A percentile compares a stretch with the other conserved stretches of the same genome.
phyloP scores from a whole-genome alignment of 2,113 vertebrate genomes.

The Catharus minimus region DNA sequence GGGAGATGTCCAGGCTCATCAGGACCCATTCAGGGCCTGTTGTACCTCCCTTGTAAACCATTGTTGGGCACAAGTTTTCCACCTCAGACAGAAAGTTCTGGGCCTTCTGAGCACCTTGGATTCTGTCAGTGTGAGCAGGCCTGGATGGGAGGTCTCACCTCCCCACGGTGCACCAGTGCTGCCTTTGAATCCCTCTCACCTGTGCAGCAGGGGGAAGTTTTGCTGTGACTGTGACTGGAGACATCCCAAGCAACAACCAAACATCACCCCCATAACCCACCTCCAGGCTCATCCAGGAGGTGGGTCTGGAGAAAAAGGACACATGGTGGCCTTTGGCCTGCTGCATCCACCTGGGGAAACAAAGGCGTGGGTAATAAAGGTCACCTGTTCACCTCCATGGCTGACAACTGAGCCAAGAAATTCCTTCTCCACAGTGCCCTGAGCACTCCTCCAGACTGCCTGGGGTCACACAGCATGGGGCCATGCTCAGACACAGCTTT shows the following conservation, averaged over 20 bases:
- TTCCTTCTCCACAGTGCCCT: neutral
- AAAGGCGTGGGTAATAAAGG: neutral
- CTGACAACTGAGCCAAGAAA: neutral
- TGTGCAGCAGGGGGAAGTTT: neutral
- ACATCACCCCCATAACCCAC: neutral
- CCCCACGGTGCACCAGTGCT: neutral
- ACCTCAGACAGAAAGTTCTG: neutral
- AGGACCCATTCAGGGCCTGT: neutral
- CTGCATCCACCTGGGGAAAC: neutral
- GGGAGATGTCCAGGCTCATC: too few relatives aligned
- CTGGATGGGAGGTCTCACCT: neutral
- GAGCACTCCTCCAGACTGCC: neutral
- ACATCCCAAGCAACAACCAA: rapidly evolving
- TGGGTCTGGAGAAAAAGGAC: neutral
- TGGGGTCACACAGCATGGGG: neutral
- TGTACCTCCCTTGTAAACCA: neutral
- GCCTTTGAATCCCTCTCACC: rapidly evolving
- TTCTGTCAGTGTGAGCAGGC: neutral
- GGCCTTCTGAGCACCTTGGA: neutral
- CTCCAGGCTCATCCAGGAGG: neutral
- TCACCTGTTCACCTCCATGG: neutral
- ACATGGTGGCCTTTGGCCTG: neutral
- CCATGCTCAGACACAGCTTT: neutral
- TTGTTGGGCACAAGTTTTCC: neutral
- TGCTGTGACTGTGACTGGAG: neutral